Base-by-base conservation (phyloP, 1,140 invertebrate genomes). In the Andrena cerasifolii region DNA sequence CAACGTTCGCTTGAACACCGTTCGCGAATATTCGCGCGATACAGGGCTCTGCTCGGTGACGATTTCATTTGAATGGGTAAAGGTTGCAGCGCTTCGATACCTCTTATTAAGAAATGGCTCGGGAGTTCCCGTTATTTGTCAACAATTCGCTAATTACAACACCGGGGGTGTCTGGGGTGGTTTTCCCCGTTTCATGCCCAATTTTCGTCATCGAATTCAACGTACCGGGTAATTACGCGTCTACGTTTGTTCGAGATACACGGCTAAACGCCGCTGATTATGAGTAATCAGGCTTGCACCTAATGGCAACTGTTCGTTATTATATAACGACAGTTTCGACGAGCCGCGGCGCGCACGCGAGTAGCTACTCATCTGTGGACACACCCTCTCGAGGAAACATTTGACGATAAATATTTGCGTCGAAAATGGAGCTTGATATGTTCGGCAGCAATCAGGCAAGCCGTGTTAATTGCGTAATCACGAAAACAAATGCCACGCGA, bases 321-420 rank as follows among this genome's bases (percentile, higher is more conserved):
- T 76, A 76, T 68, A 76, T 68, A 76, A 68, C 62, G 43, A 49
- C 36, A 36, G 12, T 1, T 7, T 2, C 36, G 16, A 40, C 28
- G 18, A 36, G 62, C 33, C n/a, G 14, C n/a, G 18, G 16, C 5
- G 21, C 18, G 8, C 0, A 43, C 36, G 18, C 26, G 36, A 21
- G 51, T 56, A 56, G 63, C 56, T 28, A 63, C 58, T 36, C 28
- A 45, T 56, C 36, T 31, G 40, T 53, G 62, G 62, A 31, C n/a
- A 47, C 47, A 16, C 24, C 51, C 33, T 21, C 73, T 24, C 51
- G 33, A 58, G 53, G 73, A 76, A 76, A 68, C 59, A 68, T 76
- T 76, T 76, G 73, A 47, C 73, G 65, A 67, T 56, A 76, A 76
- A 76, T 59, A 58, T 76, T 76, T 76, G 65, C 73, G 1, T 3